These are phyloP conservation scores for Cervus canadensis DNA, from an alignment of 2,113 vertebrate species.

Conservation along the genomic window DNA sequence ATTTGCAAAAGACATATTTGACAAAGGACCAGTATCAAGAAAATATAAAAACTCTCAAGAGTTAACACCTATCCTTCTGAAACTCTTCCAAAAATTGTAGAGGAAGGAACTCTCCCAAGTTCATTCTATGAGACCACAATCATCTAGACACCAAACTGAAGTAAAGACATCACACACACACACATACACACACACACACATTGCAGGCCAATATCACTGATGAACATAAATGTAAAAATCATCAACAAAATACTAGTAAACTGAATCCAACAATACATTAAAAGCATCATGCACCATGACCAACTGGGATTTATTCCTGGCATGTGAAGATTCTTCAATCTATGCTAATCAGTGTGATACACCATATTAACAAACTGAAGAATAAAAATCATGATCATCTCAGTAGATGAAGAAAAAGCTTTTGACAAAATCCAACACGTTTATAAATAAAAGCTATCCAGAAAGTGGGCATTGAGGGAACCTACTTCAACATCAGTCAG, in stretches of 20 bases:
- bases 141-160: neutral
- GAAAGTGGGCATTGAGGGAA: neutral
- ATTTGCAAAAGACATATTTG: neutral
- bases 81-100: neutral
- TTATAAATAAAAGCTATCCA: neutral
- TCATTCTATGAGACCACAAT: neutral
- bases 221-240: neutral
- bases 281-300: neutral
- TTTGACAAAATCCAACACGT: neutral
- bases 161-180: neutral
- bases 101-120: neutral
- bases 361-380: neutral
- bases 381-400: neutral
- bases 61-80: neutral
- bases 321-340: neutral
- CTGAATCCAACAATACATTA: neutral
- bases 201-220: neutral
- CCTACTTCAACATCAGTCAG: neutral
- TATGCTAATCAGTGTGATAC: neutral
- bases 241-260: neutral
- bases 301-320: neutral
- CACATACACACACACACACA: neutral
- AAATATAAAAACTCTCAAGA: neutral
- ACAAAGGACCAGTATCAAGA: neutral
- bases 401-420: neutral